A percentile compares a stretch with the other conserved stretches of the same genome.
phyloP scores from a whole-genome alignment of 2,797 vertebrate species.

The Cyprinella venusta region DNA sequence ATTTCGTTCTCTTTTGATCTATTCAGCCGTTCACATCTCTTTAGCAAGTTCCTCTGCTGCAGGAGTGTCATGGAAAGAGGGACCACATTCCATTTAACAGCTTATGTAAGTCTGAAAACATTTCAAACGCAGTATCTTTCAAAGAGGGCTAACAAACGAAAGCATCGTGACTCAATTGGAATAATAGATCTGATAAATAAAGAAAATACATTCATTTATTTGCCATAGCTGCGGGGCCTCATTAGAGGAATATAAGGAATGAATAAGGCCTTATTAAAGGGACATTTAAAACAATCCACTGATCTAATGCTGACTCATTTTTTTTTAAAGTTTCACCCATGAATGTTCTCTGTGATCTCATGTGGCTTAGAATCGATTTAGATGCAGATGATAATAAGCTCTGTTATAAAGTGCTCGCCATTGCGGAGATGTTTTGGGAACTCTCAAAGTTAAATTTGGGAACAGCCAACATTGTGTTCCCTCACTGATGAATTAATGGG shows the following conservation, averaged over 20 bases:
- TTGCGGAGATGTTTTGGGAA: neutral
- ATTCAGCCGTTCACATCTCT: neutral
- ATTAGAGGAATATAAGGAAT: conserved; percentile 43
- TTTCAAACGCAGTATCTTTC: conserved; percentile 7
- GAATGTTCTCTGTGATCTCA: conserved; percentile 32
- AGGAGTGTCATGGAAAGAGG: conserved; percentile 66
- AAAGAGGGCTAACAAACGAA: conserved; percentile 30
- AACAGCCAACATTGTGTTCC: conserved; percentile 66
- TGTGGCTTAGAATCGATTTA: conserved; percentile 15
- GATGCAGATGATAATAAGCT: conserved; percentile 25
- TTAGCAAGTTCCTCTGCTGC: conserved; percentile 47
- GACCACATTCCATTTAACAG: conserved; percentile 60
- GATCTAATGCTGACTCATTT: conserved; percentile 26
- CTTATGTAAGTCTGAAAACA: conserved; percentile 69
- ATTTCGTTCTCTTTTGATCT: conserved; percentile 20
- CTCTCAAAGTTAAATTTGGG: neutral
- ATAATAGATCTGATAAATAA: conserved; percentile 14
- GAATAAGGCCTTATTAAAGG: conserved; percentile 36
- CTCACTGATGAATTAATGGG: conserved; percentile 65
- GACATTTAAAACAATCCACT: conserved; percentile 40
- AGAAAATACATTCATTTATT: conserved; percentile 26
- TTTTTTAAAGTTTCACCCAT: conserved; percentile 28
- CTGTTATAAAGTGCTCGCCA: neutral
- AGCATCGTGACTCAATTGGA: conserved; percentile 1
- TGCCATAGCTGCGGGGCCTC: conserved; percentile 34